Conservation (phyloP, 1,140 invertebrate genomes). For the Probaryconus sp. region DNA sequence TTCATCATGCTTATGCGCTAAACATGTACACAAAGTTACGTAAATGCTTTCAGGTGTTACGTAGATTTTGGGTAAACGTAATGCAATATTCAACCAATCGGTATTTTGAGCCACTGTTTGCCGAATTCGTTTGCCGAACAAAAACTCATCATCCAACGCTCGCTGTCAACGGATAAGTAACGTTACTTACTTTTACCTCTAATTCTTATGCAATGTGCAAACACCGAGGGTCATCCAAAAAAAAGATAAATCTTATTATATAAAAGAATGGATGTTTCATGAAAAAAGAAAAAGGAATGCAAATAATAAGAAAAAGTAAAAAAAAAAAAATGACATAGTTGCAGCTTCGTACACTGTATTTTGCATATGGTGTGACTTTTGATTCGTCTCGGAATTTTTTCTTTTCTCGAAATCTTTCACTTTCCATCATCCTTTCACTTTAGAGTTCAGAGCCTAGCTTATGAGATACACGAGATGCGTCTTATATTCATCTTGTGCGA, state of each 20-base stretch:
- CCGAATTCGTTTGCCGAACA: too few species aligned
- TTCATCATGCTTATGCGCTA: slow-evolving; percentile 47
- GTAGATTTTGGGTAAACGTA: slow-evolving; percentile 51
- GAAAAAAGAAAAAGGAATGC: not conserved
- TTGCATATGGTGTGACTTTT: slow-evolving; percentile 48
- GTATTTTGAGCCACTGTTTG: slow-evolving; percentile 36
- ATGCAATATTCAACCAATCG: slow-evolving; percentile 32
- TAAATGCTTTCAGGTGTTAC: slow-evolving; percentile 59
- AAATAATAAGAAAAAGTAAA: not conserved
- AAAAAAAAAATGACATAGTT: slow-evolving; percentile 1
- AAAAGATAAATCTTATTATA: too few species aligned
- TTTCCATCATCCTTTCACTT: slow-evolving; percentile 60
- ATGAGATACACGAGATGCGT: slow-evolving; percentile 32
- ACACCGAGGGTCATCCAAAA: too few species aligned
- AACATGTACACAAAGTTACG: slow-evolving; percentile 46
- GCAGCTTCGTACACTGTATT: slow-evolving; percentile 13
- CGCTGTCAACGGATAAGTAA: too few species aligned
- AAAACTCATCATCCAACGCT: too few species aligned
- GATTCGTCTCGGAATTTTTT: slow-evolving; percentile 53
- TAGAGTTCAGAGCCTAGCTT: slow-evolving; percentile 40
- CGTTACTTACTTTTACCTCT: too few species aligned
- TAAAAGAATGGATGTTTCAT: too few species aligned
- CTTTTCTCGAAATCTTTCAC: slow-evolving; percentile 60
- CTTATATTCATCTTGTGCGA: slow-evolving; percentile 10
- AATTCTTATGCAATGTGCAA: too few species aligned